Percentiles rank a stretch among this genome's conserved stretches.
phyloP scores from a whole-genome alignment of 2,797 vertebrate genomes.

The Cottoperca gobio region DNA sequence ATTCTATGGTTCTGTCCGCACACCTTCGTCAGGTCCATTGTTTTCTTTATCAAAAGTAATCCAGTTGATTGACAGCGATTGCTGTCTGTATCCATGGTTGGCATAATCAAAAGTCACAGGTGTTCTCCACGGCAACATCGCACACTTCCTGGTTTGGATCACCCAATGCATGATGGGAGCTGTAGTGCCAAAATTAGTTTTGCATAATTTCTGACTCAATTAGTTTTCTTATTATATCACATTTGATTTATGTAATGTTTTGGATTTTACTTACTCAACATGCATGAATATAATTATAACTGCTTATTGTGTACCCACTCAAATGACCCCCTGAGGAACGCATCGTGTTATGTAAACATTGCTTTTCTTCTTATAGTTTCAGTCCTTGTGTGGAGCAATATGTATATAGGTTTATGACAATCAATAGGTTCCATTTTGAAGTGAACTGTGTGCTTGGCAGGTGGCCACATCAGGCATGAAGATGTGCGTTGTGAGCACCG shows the following conservation, averaged over 20 bases:
- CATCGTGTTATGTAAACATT: slow-evolving; percentile 6
- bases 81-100: background rate
- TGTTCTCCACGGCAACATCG: too few species aligned
- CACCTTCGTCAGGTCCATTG: background rate
- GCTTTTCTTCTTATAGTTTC: background rate
- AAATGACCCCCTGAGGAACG: too few species aligned
- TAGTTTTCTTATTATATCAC: too few species aligned
- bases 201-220: too few species aligned
- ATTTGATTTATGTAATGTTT: too few species aligned
- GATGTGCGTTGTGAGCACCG: slow-evolving; percentile 39
- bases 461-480: slow-evolving; percentile 48
- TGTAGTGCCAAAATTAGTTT: too few species aligned
- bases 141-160: too few species aligned
- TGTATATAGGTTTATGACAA: slow-evolving; percentile 26
- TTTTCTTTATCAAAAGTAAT: background rate
- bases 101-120: background rate
- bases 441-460: slow-evolving; percentile 42
- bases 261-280: too few species aligned
- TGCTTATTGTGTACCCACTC: too few species aligned
- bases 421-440: slow-evolving; percentile 49
- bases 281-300: too few species aligned
- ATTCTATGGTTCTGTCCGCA: background rate
- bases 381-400: background rate
- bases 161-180: too few species aligned
- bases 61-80: too few species aligned